Evolutionary conservation across 1,140 invertebrate species (phyloP), one percentile per base, ranked within the genome.

Genomic region (Apis cerana): DNA sequence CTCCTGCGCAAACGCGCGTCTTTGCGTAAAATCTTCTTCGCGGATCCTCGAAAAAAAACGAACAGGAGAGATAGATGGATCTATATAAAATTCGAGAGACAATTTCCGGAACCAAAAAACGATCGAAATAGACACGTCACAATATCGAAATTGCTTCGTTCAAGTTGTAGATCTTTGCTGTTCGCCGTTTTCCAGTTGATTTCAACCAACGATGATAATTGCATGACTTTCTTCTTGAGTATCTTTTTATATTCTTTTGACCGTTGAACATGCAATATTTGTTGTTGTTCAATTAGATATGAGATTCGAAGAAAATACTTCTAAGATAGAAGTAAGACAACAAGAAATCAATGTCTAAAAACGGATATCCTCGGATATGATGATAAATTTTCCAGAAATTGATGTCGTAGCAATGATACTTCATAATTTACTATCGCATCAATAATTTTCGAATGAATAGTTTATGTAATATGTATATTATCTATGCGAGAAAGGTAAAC

Each of bases 1-100:
- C n/a, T 89, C 75, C 79, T 89, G 88, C 88, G 88, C 88, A 89
- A 86, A 81, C 84, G 88, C 88, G 75, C 88, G 75, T 84, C 78
- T 82, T 87, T 78, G 75, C 79, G 56, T 64, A 21, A 59, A 77
- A 80, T 87, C 82, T 78, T 87, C 72, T 68, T 85, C 64, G 77
- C 52, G 50, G 59, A 77, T 80, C 77, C 69, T 79, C 65, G 76
- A 83, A 83, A 83, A 69, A 61, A 62, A 64, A 65, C 72, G 54
- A 54, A 21, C 56, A 43, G 48, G 33, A 64, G 21, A 59, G 61
- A n/a, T 33, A 21, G 67, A 80, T 67, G 68, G 67, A 67, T 72
- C 59, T 64, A 59, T 21, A 5, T 48, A 33, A 52, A 48, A 1
- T 27, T 64, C n/a, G n/a, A 19, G 48, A 78, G 61, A 74, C 67